phyloP scores from a whole-genome alignment of 2,113 vertebrate genomes.

The Pseudorasbora parva region DNA sequence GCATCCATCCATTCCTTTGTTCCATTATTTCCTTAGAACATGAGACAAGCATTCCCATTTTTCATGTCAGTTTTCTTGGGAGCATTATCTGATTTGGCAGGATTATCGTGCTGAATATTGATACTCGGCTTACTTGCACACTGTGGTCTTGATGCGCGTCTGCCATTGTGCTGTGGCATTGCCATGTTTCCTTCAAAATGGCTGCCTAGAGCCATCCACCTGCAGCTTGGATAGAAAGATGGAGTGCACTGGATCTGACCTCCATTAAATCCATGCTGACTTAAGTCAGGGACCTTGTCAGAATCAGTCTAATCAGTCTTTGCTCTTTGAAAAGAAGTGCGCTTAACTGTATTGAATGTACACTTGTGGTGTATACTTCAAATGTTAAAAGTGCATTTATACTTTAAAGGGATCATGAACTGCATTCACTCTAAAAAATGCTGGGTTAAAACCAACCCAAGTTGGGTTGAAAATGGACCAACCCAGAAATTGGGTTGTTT shows the following conservation, averaged over 20 bases:
- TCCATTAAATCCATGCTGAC: not conserved
- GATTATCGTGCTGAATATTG: constrained; percentile 14
- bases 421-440: too few relatives aligned
- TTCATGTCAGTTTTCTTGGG: not conserved
- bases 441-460: too few relatives aligned
- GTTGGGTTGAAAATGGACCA: too few relatives aligned
- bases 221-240: not conserved
- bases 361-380: too few relatives aligned
- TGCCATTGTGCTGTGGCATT: not conserved
- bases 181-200: not conserved
- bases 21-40: constrained; percentile 40
- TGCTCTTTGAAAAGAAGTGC: not conserved
- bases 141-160: not conserved
- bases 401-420: too few relatives aligned
- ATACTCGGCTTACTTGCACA: not conserved
- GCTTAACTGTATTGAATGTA: too few relatives aligned
- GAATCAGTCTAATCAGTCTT: constrained; percentile 5
- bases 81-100: constrained; percentile 49
- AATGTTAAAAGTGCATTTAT: too few relatives aligned
- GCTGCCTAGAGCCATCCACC: not conserved
- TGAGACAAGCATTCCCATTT: constrained; percentile 8
- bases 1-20: constrained; percentile 38
- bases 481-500: too few relatives aligned
- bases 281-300: constrained; percentile 10
- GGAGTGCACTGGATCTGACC: not conserved